Conservation (phyloP, 2,113 vertebrate species). For the Thamnaconus septentrionalis region DNA sequence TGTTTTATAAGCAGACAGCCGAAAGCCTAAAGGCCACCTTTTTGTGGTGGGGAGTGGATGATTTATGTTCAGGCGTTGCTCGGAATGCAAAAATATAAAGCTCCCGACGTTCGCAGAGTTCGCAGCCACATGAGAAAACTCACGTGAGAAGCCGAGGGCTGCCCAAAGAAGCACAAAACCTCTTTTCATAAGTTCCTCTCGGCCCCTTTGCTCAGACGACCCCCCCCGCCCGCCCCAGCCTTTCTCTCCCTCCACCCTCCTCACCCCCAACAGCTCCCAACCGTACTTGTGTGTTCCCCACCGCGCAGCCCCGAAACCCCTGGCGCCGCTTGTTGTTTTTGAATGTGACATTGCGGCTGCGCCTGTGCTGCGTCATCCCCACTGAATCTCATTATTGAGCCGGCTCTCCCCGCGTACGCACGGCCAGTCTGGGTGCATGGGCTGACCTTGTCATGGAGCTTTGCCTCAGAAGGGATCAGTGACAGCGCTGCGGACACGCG, state of each 20-base stretch:
- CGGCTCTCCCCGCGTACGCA: neutral
- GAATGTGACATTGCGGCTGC: constrained; percentile 12
- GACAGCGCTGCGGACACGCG: constrained; percentile 39
- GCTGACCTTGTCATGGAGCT: constrained; percentile 62
- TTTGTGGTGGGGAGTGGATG: too few species aligned
- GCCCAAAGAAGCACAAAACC: constrained; percentile 2
- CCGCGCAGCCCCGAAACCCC: too few species aligned
- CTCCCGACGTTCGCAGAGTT: neutral
- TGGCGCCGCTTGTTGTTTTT: too few species aligned
- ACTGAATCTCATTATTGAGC: constrained; percentile 15
- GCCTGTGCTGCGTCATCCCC: constrained; percentile 7
- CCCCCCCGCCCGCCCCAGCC: neutral
- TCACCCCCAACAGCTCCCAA: too few species aligned
- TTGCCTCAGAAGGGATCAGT: constrained; percentile 68
- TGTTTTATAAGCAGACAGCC: too few species aligned
- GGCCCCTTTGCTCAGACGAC: too few species aligned
- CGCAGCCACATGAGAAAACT: constrained; percentile 49
- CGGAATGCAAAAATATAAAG: neutral
- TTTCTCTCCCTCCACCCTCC: neutral
- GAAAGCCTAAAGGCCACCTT: too few species aligned
- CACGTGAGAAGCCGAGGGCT: constrained; percentile 29
- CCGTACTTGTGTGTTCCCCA: too few species aligned
- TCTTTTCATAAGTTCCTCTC: constrained; percentile 20
- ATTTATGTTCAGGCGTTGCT: neutral
- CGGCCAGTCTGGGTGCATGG: neutral